Base-by-base conservation (phyloP, 1,140 invertebrate species). In the Periplaneta americana region DNA sequence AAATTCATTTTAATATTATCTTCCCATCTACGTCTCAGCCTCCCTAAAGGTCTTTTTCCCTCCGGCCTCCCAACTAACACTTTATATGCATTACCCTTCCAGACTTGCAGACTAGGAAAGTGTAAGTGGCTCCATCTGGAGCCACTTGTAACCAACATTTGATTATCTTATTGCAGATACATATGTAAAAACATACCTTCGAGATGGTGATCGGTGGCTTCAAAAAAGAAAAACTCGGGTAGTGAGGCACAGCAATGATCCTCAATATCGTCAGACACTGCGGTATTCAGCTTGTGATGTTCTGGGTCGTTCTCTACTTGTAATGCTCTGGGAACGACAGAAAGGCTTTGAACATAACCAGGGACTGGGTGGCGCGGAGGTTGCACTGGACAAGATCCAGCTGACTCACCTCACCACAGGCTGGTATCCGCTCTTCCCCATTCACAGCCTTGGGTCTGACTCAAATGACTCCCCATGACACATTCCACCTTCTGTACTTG, bases 161-260 rank as follows among this genome's bases (percentile, higher is more conserved):
- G n/a, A n/a, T n/a, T n/a, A n/a, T n/a, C n/a, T n/a, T n/a, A n/a
- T n/a, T 82, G 88, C 92, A 90, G 97, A 98, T 86, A 98, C 96
- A 6, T 98, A 98, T 88, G 96, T 98, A 77, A 98, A 98, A 89
- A 98, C 96, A 76, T 98, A 98, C 86, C 89, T 98, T 35, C 93
- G 96, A 36, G 96, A 97, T 84, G 95, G 95, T 35, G 94, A 96
- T 77, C 93, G 95, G 83, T 94, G 95, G 92, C 88, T 97, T 79
- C 95, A 97, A 85, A 98, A 98, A 86, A 94, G 96, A 83, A 98
- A 98, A 87, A 98, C 97, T 0, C 91, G 95, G 39, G 93, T 96
- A 1, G 90, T 96, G 6, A 91, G 94, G 34, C 94, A 95, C 84
- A 93, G 92, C 34, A 92, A 91, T 79, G 95, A 96, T 85, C 97